Evolutionary conservation across 2,888 invertebrate species (phyloP).

Genomic region (Eupeodes luniger): DNA sequence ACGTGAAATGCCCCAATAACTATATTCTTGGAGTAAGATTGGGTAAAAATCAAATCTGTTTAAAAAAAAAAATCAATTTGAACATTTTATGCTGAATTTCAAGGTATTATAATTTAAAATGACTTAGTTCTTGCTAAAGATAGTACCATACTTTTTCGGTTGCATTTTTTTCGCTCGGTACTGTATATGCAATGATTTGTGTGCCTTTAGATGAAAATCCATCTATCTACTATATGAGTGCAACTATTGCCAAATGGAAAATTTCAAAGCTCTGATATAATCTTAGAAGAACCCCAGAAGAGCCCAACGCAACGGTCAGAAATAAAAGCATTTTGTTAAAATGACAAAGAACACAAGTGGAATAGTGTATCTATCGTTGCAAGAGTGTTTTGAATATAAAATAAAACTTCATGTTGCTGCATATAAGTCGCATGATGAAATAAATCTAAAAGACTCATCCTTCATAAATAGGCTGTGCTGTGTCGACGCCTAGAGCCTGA

Average conservation of each 20-base stretch:
- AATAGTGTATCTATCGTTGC: neutral
- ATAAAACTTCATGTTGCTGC: conserved; percentile 3
- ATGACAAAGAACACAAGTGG: neutral
- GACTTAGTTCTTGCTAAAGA: too few species aligned
- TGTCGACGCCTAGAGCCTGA: neutral
- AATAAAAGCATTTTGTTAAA: conserved; percentile 9
- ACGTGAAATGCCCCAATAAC: too few species aligned
- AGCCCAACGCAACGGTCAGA: neutral
- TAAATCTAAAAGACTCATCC: conserved; percentile 10
- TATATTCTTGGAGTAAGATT: too few species aligned
- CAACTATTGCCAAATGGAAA: neutral
- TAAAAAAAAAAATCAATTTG: too few species aligned
- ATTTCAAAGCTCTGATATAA: conserved; percentile 3
- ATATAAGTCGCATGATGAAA: conserved; percentile 9
- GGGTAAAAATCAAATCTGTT: too few species aligned
- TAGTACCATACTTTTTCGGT: too few species aligned
- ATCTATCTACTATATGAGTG: too few species aligned
- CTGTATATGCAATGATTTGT: too few species aligned
- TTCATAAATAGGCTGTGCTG: neutral
- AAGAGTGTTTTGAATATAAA: neutral
- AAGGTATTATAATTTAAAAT: too few species aligned
- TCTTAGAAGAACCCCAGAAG: neutral
- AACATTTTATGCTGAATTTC: too few species aligned
- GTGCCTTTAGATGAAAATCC: too few species aligned
- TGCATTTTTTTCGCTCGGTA: too few species aligned